Conservation (phyloP, 2,888 invertebrate species). For the Hyppa rectilinea region DNA sequence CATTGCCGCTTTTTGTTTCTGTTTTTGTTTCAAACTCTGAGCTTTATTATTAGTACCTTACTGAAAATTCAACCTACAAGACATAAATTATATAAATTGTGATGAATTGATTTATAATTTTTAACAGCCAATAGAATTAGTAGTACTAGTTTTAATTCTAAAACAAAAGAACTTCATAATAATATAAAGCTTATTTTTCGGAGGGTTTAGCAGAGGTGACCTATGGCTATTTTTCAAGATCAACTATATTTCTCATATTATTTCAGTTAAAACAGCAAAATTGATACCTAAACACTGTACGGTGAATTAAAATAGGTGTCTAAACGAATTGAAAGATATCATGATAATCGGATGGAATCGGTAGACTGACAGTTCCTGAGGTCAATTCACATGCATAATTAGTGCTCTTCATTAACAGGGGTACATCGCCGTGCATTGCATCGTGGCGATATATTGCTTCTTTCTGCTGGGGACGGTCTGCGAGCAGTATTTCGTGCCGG, state of each 20-base stretch:
- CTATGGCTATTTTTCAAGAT: no score
- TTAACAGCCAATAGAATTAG: background rate
- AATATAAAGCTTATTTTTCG: background rate
- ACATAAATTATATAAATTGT: background rate
- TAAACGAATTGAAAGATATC: background rate
- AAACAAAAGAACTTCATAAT: background rate
- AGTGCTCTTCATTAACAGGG: constrained; percentile 84
- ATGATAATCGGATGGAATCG: background rate
- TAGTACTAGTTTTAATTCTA: background rate
- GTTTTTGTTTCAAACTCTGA: no score
- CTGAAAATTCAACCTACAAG: background rate
- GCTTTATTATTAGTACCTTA: no score
- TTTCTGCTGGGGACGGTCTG: constrained; percentile 95
- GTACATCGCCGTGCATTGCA: constrained; percentile 92
- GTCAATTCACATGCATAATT: background rate
- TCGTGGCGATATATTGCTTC: constrained; percentile 93
- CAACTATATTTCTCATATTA: background rate
- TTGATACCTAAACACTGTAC: background rate
- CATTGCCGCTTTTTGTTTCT: no score
- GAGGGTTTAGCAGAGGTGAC: background rate
- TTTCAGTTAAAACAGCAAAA: background rate
- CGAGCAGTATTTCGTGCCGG: constrained; percentile 97
- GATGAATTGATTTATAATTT: background rate
- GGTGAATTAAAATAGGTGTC: background rate
- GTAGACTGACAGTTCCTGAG: background rate